Evolutionary conservation across 2,797 vertebrate species (phyloP), one percentile per base, ranked within the genome.

Genomic region (Oryzias dopingdopingensis): DNA sequence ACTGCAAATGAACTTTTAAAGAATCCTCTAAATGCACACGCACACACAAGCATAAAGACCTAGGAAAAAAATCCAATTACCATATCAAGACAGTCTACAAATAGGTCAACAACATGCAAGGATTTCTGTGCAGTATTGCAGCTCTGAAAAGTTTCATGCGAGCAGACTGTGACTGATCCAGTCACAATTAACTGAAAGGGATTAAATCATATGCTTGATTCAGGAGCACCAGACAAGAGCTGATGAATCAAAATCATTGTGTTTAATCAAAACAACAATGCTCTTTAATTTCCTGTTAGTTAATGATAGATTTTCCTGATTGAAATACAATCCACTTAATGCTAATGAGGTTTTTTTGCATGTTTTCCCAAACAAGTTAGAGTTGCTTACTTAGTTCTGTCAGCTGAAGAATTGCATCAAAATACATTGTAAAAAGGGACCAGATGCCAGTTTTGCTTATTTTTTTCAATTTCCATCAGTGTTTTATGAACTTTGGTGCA

Each of bases 201-300:
- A 87, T 89, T 79, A 84, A 81, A 86, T 49, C 59, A 52, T 67
- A 71, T 84, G 70, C 73, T 56, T 20, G 79, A 78, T 83, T 74
- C 60, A 70, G 76, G 78, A 76, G 69, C 70, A 76, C 49, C 49
- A 63, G 58, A 77, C 72, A 65, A 56, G 53, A 67, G 67, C 24
- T 59, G 54, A 74, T 74, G 76, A 86, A 87, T 72, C 65, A 74
- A 72, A 68, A 82, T 43, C 59, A 69, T 65, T 76, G 80, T 81
- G 74, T 88, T 89, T 83, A 86, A 90, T 92, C 86, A 91, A 84
- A 90, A 88, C 79, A 89, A 89, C 83, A 88, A 88, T 88, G 80
- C 76, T 74, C 77, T 89, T 85, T 91, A 90, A 90, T 92, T 90
- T 82, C 82, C 58, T 69, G 72, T 88, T 91, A 92, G 92, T 92